phyloP scores from a whole-genome alignment of 30 jellyfish, hydroid and myxozoan genomes.

The Turritopsis dohrnii region DNA sequence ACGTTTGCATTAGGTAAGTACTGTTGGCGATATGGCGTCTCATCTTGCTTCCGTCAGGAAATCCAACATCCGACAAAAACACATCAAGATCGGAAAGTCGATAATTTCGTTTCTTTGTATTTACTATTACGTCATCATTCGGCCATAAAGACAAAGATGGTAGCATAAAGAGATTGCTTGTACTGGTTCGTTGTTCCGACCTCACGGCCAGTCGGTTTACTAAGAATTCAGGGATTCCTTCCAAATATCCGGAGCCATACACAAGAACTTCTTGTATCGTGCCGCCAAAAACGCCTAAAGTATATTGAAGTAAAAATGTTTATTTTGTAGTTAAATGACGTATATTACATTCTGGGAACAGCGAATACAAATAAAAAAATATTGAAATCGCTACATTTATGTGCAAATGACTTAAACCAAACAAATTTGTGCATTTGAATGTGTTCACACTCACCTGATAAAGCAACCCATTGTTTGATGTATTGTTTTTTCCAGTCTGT shows the following conservation, averaged over 20 bases:
- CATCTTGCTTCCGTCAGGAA: slow-evolving; percentile 39
- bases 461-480: slow-evolving; percentile 38
- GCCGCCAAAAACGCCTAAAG: slow-evolving; percentile 46
- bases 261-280: slow-evolving; percentile 37
- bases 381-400: no score
- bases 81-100: slow-evolving; percentile 29
- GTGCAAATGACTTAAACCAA: no score
- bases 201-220: slow-evolving; percentile 25
- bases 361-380: no score
- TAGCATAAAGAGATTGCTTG: slow-evolving; percentile 46
- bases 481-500: slow-evolving; percentile 26
- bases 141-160: slow-evolving; percentile 30
- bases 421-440: background rate
- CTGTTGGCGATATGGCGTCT: slow-evolving; percentile 11
- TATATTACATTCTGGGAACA: no score
- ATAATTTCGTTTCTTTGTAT: slow-evolving; percentile 26
- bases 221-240: slow-evolving; percentile 20
- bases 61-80: slow-evolving; percentile 41
- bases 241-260: slow-evolving; percentile 30
- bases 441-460: slow-evolving; percentile 26
- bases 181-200: slow-evolving; percentile 37
- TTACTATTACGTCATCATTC: slow-evolving; percentile 33
- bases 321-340: no score
- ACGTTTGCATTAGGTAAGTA: slow-evolving; percentile 16
- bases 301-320: no score